Base-by-base conservation (phyloP, 2,888 invertebrate species). In the Plagiodera versicolora region DNA sequence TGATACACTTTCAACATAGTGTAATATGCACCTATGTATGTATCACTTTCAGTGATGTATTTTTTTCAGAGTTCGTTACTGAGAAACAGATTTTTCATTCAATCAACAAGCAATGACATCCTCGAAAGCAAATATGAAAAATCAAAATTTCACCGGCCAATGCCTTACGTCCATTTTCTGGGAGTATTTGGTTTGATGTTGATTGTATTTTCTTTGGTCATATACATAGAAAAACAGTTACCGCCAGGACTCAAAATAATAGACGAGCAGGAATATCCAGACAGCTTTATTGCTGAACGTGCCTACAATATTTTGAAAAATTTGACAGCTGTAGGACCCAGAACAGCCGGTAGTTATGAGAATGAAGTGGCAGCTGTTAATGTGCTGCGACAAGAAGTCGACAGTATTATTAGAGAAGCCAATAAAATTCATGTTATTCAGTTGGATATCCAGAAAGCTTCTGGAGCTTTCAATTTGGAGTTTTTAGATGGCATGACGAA, bases 401-500 rank as follows among this genome's bases (percentile, higher is more conserved):
- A 63, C n/a, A 74, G 71, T 32, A 82, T 85, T 47, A 78, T 83
- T 39, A 67, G 68, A 28, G 77, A 76, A 45, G 80, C 84, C n/a
- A 80, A 82, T 68, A 72, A 75, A 44, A 80, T 82, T 70, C 83
- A 84, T 69, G 73, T 79, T 51, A 81, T 85, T 56, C 75, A 81
- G 62, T 60, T 87, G 61, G 87, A 89, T 73, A 76, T 87, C 11
- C 88, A 89, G 67, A 84, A 82, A 68, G 85, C 87, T 2, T 86
- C 85, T 65, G 90, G 90, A 9, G 85, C 87, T 28, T 91, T 90
- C 78, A 84, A 87, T 63, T 80, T 91, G 61, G 83, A 84, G 50
- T 89, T 90, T 79, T 77, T 89, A 10, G 89, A 89, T 73, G 87
- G 88, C 5, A 87, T 90, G 84, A 89, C 89, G 1, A 88, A 88